These are phyloP conservation scores for Bubalus kerabau DNA, from an alignment of 2,113 vertebrate genomes.

Conservation along the genomic window DNA sequence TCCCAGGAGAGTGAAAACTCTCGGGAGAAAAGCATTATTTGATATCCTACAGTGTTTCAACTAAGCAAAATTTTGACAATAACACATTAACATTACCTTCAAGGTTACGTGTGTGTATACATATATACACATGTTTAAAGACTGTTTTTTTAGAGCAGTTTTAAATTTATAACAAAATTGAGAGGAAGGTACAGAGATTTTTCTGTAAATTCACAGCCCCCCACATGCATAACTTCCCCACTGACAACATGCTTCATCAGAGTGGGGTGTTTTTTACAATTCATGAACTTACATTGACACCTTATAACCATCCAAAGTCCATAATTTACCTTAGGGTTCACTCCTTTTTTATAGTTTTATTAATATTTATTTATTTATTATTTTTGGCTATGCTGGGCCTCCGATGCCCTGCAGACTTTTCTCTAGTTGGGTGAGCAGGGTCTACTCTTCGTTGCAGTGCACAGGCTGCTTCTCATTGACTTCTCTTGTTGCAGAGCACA, in stretches of 20 bases:
- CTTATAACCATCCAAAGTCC: background rate
- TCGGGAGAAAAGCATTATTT: background rate
- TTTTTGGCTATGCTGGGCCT: background rate
- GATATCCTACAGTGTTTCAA: background rate
- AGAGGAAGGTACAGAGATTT: background rate
- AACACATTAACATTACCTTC: background rate
- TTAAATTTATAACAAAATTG: background rate
- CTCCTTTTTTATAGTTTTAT: background rate
- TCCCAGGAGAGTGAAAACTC: background rate
- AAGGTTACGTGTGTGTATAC: background rate
- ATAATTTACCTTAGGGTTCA: background rate
- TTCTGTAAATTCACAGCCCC: background rate
- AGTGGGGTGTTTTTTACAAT: background rate
- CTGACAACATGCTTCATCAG: background rate
- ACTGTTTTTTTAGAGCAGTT: background rate
- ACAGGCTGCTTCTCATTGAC: background rate
- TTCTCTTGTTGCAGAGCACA: background rate
- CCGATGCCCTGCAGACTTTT: background rate
- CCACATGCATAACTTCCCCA: background rate
- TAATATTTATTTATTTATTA: background rate
- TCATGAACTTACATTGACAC: background rate
- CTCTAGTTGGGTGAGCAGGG: background rate
- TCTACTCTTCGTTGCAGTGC: rapidly evolving
- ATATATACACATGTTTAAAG: background rate
- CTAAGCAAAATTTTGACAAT: background rate